Evolutionary conservation across 1,140 invertebrate genomes (phyloP), one percentile per base, ranked within the genome.

Genomic region (Cyrtorhinus lividipennis): DNA sequence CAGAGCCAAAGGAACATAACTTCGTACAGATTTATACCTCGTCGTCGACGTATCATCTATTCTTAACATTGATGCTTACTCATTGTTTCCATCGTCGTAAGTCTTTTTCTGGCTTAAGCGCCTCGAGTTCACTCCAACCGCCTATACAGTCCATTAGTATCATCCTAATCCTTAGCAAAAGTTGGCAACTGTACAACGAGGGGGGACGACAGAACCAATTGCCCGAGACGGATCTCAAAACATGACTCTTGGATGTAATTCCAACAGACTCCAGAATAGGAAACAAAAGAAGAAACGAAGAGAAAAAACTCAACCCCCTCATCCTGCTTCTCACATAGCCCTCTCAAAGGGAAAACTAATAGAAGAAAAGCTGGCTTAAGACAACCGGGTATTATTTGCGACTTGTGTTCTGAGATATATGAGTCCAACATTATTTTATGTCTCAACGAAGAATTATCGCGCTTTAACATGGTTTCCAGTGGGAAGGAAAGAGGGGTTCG

Each of bases 361-460:
- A 12, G 48, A 53, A 53, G 48, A 53, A 53, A 53, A 53, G 20
- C 48, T 53, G 48, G 48, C 48, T 53, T 53, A 53, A 53, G 48
- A 53, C 48, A 53, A 53, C 48, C 48, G 48, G 20, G 48, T 20
- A 22, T 53, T 53, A 53, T 53, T 53, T 53, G 48, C 48, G 48
- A 53, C 48, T 53, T 22, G 12, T 20, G 48, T 5, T 3, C 48
- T 20, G 48, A 53, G 20, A 53, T 53, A 53, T 53, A 53, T 53
- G 48, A 20, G 12, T 5, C 8, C 20, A 53, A 22, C 48, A 12
- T 12, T 53, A 53, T 53, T 53, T 53, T 22, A 20, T 15, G 48
- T 53, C 48, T 53, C 48, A 53, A 22, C 48, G 48, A 53, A 53
- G 48, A 53, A 53, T 53, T 53, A 53, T 53, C 48, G 48, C 20